Conservation (phyloP, 2,113 vertebrate genomes). For the Colaptes auratus region DNA sequence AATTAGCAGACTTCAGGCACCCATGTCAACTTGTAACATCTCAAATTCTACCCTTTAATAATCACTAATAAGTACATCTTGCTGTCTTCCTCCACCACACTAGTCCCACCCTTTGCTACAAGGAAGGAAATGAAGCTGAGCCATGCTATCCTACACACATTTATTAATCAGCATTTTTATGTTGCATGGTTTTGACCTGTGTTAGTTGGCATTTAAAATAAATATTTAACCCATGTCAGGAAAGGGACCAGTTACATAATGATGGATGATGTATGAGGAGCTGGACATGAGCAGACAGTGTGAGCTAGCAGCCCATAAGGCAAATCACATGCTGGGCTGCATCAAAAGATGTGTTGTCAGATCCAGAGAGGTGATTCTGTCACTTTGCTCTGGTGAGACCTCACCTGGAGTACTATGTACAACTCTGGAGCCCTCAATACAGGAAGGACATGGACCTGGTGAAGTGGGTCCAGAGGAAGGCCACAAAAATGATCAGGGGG, state of each 20-base stretch:
- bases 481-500: no score
- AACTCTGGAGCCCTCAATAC: no score
- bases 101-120: not conserved
- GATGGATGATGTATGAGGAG: no score
- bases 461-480: no score
- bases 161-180: not conserved
- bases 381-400: no score
- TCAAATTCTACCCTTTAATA: slow-evolving; percentile 24
- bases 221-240: not conserved
- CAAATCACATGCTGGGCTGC: no score
- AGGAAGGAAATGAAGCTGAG: not conserved
- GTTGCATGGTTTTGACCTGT: not conserved
- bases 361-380: no score
- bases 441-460: no score
- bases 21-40: not conserved
- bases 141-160: not conserved
- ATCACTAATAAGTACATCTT: not conserved
- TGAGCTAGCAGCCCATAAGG: no score
- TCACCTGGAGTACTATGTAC: no score
- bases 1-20: slow-evolving; percentile 43
- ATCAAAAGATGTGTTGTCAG: no score
- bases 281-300: no score
- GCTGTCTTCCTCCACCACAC: not conserved
- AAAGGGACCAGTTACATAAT: not conserved
- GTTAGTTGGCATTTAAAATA: not conserved